Percentiles rank a stretch among this genome's conserved stretches.
Conservation (phyloP, 2,113 vertebrate species). For the Petroica traversi region DNA sequence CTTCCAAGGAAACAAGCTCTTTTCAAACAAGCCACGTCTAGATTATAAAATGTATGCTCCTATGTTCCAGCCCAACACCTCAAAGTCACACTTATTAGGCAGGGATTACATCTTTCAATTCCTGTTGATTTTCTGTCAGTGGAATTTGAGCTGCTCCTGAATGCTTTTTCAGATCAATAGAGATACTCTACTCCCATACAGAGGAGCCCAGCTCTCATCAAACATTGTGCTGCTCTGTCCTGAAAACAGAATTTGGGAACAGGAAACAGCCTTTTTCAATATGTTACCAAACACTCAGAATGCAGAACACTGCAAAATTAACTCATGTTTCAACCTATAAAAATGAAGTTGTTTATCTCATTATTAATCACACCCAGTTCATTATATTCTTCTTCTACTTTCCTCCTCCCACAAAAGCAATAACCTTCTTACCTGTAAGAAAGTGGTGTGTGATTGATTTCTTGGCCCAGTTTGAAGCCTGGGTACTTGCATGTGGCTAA, state of each 20-base stretch:
- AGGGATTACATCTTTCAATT: not conserved
- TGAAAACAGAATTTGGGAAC: not conserved
- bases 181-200: not conserved
- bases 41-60: not conserved
- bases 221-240: not conserved
- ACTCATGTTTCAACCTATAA: not conserved
- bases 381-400: not conserved
- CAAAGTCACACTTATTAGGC: not conserved
- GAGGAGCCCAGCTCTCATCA: not conserved
- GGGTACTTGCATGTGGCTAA: slow-evolving; percentile 79
- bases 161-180: not conserved
- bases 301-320: not conserved
- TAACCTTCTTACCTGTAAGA: slow-evolving; percentile 28
- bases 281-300: not conserved
- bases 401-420: not conserved
- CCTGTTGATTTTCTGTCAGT: not conserved
- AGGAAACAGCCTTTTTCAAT: not conserved
- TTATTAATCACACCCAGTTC: not conserved
- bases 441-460: slow-evolving; percentile 72
- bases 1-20: not conserved
- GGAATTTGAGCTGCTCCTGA: not conserved
- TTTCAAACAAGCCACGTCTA: not conserved
- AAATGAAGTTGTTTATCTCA: not conserved
- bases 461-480: slow-evolving; percentile 76
- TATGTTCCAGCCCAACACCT: not conserved